phyloP scores from a whole-genome alignment of 2,888 invertebrate species.

The Polyommatus icarus region DNA sequence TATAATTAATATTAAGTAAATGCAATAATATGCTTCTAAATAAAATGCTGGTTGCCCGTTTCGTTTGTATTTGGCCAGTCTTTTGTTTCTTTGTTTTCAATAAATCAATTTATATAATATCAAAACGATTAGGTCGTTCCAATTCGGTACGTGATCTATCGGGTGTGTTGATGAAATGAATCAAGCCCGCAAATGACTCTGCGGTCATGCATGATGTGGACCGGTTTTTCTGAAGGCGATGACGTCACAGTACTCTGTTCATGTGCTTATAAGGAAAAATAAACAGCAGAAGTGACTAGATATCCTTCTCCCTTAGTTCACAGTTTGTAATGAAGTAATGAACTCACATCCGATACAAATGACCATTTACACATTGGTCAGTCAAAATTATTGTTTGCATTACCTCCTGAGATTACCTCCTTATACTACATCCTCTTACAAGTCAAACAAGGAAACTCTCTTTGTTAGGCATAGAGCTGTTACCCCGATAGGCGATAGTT shows the following conservation, averaged over 20 bases:
- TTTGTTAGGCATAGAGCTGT: background rate
- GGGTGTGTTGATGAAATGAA: constrained; percentile 48
- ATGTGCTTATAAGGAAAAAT: constrained; percentile 13
- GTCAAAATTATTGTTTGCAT: background rate
- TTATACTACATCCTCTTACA: background rate
- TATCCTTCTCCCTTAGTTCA: background rate
- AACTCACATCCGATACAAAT: background rate
- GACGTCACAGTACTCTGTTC: constrained; percentile 51
- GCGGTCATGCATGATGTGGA: constrained; percentile 66
- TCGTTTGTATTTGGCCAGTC: background rate
- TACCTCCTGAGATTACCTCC: background rate
- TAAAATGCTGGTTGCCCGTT: background rate
- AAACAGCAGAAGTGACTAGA: background rate
- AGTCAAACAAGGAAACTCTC: background rate
- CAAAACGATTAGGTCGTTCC: background rate
- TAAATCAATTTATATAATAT: background rate
- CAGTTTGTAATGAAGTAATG: background rate
- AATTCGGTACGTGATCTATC: constrained; percentile 25
- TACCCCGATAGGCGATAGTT: background rate
- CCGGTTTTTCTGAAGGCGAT: constrained; percentile 68
- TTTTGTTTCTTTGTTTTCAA: background rate
- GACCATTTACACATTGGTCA: background rate
- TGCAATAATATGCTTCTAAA: background rate
- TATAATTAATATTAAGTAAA: background rate
- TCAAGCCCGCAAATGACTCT: constrained; percentile 67